Percentiles rank a stretch among this genome's conserved stretches.
These are phyloP conservation scores for Anolis sagrei DNA, from an alignment of 2,113 vertebrate species.

Conservation along the genomic window DNA sequence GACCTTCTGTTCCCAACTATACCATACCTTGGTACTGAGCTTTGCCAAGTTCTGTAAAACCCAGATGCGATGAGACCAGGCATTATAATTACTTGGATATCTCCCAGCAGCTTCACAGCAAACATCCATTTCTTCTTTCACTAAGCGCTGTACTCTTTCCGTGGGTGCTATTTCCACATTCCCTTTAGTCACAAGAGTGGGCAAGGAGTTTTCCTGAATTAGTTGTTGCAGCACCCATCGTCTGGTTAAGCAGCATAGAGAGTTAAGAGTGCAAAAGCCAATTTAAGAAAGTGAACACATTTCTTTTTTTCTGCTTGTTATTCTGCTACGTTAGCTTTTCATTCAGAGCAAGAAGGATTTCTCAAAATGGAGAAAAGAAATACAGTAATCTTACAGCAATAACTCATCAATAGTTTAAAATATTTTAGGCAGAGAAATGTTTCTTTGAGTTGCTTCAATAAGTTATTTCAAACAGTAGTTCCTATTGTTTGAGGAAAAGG, in stretches of 20 bases:
- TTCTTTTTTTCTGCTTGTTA: slow-evolving; percentile 20
- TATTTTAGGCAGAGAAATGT: neutral
- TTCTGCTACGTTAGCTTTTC: slow-evolving; percentile 26
- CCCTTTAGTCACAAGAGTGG: slow-evolving; percentile 76
- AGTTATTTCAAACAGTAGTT: neutral
- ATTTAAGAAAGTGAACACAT: slow-evolving; percentile 32
- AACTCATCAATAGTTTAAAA: neutral
- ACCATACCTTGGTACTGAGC: slow-evolving; percentile 88
- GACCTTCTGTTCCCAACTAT: slow-evolving; percentile 2
- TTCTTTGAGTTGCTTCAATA: neutral
- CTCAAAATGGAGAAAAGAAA: neutral
- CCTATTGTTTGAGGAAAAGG: neutral
- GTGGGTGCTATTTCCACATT: slow-evolving; percentile 70
- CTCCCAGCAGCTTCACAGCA: slow-evolving; percentile 91
- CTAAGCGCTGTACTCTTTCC: slow-evolving; percentile 79
- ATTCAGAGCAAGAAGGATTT: neutral
- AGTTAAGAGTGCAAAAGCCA: slow-evolving; percentile 42
- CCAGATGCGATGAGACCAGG: slow-evolving; percentile 99
- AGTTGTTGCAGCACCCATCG: slow-evolving; percentile 94
- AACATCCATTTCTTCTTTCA: slow-evolving; percentile 92
- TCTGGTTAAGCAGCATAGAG: slow-evolving; percentile 70
- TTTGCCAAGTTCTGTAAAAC: slow-evolving; percentile 91
- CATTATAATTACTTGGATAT: slow-evolving; percentile 98
- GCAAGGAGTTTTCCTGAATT: slow-evolving; percentile 79
- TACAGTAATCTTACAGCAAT: neutral